Conservation (phyloP, 2,888 invertebrate genomes). For the Rhyacophila evoluta region DNA sequence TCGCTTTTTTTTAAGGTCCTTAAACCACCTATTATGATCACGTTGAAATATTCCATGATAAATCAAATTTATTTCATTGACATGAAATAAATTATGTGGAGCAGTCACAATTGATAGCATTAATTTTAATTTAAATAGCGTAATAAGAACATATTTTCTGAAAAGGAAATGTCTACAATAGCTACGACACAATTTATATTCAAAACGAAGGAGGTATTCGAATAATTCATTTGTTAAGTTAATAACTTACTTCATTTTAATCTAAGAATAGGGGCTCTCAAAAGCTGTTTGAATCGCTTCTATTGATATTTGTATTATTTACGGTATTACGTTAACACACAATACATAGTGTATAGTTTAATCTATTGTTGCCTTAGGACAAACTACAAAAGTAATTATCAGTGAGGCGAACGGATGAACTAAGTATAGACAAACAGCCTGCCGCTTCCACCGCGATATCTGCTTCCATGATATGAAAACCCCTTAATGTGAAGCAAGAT, state of each 20-base stretch:
- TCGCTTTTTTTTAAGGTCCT: too few species aligned
- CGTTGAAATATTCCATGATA: too few species aligned
- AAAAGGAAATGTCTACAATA: too few species aligned
- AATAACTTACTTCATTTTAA: conserved; percentile 15
- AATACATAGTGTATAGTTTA: conserved; percentile 18
- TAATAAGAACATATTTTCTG: too few species aligned
- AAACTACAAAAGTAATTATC: conserved; percentile 47
- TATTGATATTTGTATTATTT: conserved; percentile 24
- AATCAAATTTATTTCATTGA: too few species aligned
- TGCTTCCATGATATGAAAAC: conserved; percentile 6
- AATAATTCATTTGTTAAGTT: conserved; percentile 13
- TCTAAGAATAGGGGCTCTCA: not conserved
- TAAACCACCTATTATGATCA: too few species aligned
- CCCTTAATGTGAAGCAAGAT: conserved; percentile 1
- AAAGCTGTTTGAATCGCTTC: conserved; percentile 21
- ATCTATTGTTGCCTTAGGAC: conserved; percentile 38
- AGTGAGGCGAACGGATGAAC: conserved; percentile 36
- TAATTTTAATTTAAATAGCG: too few species aligned
- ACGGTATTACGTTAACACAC: conserved; percentile 16
- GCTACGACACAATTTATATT: not conserved
- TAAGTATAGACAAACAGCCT: conserved; percentile 40
- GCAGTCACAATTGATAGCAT: too few species aligned
- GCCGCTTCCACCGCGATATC: conserved; percentile 26
- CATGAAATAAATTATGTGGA: too few species aligned
- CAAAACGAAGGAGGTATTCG: not conserved